Conservation (phyloP, 1,140 invertebrate genomes). For the Branchinecta lindahli region DNA sequence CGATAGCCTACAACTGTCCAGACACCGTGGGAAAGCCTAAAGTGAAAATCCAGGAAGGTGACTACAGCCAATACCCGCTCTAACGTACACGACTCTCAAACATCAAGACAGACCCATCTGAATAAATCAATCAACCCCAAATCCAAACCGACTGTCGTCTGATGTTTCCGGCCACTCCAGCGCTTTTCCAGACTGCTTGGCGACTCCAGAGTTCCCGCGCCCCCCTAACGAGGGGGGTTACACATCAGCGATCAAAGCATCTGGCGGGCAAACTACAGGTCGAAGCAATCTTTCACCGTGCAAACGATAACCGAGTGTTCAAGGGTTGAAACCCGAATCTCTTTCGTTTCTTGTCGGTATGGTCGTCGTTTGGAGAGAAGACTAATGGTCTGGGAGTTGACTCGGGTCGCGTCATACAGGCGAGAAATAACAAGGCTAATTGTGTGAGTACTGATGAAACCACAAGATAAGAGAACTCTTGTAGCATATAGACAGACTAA, state of each 20-base stretch:
- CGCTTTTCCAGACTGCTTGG: conserved; percentile 9
- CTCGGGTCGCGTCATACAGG: neutral
- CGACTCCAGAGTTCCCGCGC: neutral
- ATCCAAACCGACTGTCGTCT: no score
- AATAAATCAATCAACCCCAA: no score
- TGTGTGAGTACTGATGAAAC: neutral
- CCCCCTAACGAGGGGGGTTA: neutral
- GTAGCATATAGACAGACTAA: no score
- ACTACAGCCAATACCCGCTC: no score
- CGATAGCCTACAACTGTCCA: no score
- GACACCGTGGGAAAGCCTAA: no score
- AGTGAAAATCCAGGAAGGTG: no score
- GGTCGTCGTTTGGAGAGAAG: neutral
- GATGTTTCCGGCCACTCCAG: neutral
- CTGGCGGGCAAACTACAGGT: neutral
- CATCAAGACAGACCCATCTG: no score
- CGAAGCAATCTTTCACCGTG: conserved; percentile 6
- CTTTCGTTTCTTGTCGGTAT: neutral
- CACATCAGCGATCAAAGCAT: neutral
- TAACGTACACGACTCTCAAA: no score
- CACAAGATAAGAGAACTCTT: no score
- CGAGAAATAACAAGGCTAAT: neutral
- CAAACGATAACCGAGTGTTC: conserved; percentile 3
- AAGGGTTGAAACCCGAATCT: neutral
- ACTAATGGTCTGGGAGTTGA: neutral